Evolutionary conservation across 2,113 vertebrate species (phyloP), one percentile per base, ranked within the genome.

Genomic region (Rhinogobius similis): DNA sequence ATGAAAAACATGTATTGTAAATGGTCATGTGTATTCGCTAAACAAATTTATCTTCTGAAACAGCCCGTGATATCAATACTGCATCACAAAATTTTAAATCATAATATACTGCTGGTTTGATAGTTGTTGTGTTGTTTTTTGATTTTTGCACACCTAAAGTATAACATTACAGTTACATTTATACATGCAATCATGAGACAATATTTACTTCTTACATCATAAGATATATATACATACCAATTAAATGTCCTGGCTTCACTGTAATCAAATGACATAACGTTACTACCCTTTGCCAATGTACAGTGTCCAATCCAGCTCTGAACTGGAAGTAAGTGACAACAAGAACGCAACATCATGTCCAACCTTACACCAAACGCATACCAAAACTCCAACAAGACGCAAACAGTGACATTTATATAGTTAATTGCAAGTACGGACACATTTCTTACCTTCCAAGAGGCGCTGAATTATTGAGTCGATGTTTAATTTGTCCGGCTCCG

Each of bases 391-490:
- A 50, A 12, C 3, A 12, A 53, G 3, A 62, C 52, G 16, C 7
- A 1, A 9, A 20, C 5, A 5, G 38, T 55, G 0, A 20, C 11
- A 29, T 5, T 4, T 0, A 23, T 5, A 3, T 3, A 10, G 16
- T 41, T 0, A 6, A 0, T 0, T 10, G 38, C 32, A 62, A 6
- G 14, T 0, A 10, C 21, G 3, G 5, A 44, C 68, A 18, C 26
- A 13, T 2, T 41, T 1, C 90, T 94, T 79, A 98, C 96, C 96
- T 95, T 98, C 96, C 90, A 98, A 86, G 75, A 98, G 94, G 83
- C 96, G 94, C 89, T 96, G 95, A 93, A 98, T 98, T 93, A 97
- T 96, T 73, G 96, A 98, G 90, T 98, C 96, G 83, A 98, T 93
- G 93, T 98, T 98, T 92, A 98, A 94, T 92, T 97, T 98, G 91